phyloP scores from a whole-genome alignment of 2,888 invertebrate genomes.

The Pterobdella sp. region DNA sequence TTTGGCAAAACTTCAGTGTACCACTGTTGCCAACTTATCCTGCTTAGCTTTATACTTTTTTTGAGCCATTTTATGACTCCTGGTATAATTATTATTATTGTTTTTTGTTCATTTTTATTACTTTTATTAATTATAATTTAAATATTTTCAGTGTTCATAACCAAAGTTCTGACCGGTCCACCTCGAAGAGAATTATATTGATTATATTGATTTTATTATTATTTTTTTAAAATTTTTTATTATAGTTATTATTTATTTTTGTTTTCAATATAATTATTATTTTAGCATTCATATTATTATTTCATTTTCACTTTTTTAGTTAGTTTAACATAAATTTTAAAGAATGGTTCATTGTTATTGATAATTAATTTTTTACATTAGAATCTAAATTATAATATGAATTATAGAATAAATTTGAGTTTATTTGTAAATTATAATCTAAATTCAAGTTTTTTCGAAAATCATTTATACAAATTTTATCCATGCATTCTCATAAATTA shows the following conservation, averaged over 20 bases:
- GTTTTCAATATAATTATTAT: not conserved
- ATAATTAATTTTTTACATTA: not conserved
- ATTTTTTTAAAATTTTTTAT: not conserved
- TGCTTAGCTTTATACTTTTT: too few relatives aligned
- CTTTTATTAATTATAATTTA: not conserved
- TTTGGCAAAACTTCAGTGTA: too few relatives aligned
- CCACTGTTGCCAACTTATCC: too few relatives aligned
- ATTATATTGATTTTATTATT: not conserved
- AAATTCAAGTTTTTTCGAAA: too few relatives aligned
- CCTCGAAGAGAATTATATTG: constrained; percentile 7
- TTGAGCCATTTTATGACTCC: too few relatives aligned
- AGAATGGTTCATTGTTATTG: not conserved
- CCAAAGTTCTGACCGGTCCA: constrained; percentile 34
- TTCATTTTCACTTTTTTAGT: not conserved
- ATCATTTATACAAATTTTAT: too few relatives aligned
- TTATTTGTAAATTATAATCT: too few relatives aligned
- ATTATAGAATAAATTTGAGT: too few relatives aligned
- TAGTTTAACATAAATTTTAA: not conserved
- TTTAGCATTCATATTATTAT: not conserved
- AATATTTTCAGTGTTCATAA: constrained; percentile 33
- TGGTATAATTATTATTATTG: not conserved
- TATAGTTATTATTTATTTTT: not conserved
- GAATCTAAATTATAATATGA: not conserved
- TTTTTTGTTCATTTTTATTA: not conserved
- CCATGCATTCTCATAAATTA: too few relatives aligned